phyloP scores from a whole-genome alignment of 1,140 invertebrate species.

The Heliconius himera region DNA sequence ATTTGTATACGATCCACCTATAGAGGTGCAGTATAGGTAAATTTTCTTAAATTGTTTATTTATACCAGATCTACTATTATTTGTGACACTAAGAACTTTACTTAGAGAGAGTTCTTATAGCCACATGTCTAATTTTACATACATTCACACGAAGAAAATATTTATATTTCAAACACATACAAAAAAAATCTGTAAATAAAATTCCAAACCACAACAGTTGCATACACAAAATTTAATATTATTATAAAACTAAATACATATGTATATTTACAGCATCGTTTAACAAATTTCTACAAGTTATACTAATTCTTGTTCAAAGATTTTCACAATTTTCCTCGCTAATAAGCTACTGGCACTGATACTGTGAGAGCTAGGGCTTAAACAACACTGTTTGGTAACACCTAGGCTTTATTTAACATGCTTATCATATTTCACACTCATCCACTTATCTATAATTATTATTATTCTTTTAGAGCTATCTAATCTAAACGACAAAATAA shows the following conservation, averaged over 20 bases:
- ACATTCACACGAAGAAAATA: too few relatives aligned
- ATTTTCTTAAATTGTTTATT: too few relatives aligned
- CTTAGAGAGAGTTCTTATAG: too few relatives aligned
- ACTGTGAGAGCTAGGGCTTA: neutral
- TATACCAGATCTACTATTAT: too few relatives aligned
- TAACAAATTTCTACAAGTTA: slow-evolving; percentile 24
- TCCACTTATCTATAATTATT: neutral
- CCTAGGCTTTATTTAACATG: neutral
- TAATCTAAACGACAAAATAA: too few relatives aligned
- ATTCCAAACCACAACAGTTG: too few relatives aligned
- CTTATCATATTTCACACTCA: neutral
- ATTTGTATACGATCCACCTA: too few relatives aligned
- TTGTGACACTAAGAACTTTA: too few relatives aligned
- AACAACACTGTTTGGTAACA: neutral
- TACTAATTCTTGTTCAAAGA: slow-evolving; percentile 25
- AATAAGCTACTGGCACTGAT: neutral
- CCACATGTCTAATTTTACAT: too few relatives aligned
- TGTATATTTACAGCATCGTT: neutral
- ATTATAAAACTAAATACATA: neutral
- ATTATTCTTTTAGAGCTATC: neutral
- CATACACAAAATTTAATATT: neutral
- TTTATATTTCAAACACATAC: too few relatives aligned
- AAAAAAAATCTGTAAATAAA: too few relatives aligned
- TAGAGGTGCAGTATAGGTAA: too few relatives aligned
- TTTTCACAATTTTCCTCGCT: slow-evolving; percentile 29